These are phyloP conservation scores for Brachionus sp. DNA, from an alignment of 1,140 invertebrate genomes.

Conservation along the genomic window DNA sequence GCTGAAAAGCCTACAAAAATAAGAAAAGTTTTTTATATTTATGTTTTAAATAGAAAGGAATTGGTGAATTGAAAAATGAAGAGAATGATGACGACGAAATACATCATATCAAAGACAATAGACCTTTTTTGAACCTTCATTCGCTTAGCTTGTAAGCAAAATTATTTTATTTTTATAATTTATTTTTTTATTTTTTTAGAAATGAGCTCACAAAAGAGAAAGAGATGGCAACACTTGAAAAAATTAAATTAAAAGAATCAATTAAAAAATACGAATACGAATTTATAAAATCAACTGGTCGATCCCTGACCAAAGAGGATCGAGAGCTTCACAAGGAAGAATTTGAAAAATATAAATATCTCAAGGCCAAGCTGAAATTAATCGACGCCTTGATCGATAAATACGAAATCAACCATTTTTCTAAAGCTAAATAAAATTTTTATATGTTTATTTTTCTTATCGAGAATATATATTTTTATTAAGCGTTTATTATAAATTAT, in stretches of 20 bases:
- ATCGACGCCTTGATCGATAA: constrained; percentile 21
- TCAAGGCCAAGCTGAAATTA: constrained; percentile 9
- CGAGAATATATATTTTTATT: not conserved
- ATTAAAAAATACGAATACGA: constrained; percentile 42
- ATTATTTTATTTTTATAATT: not conserved
- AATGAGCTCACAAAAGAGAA: constrained; percentile 19
- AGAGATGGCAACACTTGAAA: constrained; percentile 16
- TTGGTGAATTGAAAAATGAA: not conserved
- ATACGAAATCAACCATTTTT: constrained; percentile 33
- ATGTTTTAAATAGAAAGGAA: constrained; percentile 16
- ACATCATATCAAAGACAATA: not conserved
- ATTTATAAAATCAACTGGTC: constrained; percentile 5
- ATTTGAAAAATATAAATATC: constrained; percentile 42
- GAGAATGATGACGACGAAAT: constrained; percentile 26
- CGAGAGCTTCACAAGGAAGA: constrained; percentile 29
- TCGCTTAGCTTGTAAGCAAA: not conserved
- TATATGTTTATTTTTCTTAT: not conserved
- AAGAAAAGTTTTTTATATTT: not conserved
- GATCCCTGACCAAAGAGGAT: constrained; percentile 20
- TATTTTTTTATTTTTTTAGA: not conserved
- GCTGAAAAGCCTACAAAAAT: not conserved
- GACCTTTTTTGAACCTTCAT: not conserved
- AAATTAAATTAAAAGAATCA: constrained; percentile 26
- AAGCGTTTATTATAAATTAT: not conserved
- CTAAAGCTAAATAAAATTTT: constrained; percentile 16